phyloP scores from a whole-genome alignment of 2,797 vertebrate genomes.

The Heteromormyrus szaboi region DNA sequence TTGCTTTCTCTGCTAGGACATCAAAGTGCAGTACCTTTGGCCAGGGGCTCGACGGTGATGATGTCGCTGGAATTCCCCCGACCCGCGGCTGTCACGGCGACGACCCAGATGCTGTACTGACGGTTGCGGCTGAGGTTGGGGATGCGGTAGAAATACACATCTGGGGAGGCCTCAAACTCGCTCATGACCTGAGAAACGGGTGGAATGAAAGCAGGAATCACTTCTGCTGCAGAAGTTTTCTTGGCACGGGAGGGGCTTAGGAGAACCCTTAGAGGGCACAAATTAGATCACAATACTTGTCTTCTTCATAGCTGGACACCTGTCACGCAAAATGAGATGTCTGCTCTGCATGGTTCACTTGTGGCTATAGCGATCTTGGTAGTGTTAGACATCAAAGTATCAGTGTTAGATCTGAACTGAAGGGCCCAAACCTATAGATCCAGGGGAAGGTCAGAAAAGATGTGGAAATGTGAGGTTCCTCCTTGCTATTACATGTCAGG shows the following conservation, averaged over 20 bases:
- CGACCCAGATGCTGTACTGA: conserved; percentile 96
- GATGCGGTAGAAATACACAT: conserved; percentile 87
- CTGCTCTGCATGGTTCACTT: background rate
- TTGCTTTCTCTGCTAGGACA: background rate
- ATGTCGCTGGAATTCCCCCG: conserved; percentile 94
- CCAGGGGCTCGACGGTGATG: conserved; percentile 86
- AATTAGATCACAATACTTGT: background rate
- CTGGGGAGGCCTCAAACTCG: conserved; percentile 93
- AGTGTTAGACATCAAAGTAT: background rate
- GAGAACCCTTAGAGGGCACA: background rate
- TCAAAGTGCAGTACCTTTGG: conserved; percentile 71
- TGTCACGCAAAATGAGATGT: background rate
- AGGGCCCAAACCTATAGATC: background rate
- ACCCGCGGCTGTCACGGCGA: conserved; percentile 89
- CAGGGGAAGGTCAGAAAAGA: background rate
- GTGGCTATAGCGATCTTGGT: background rate
- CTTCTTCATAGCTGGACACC: background rate
- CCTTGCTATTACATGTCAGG: background rate
- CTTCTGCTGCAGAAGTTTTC: background rate
- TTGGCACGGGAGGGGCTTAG: background rate
- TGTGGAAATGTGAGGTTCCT: background rate
- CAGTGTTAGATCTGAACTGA: background rate
- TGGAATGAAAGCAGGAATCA: background rate
- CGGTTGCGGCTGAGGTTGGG: conserved; percentile 87
- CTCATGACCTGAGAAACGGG: conserved; percentile 79